Evolutionary conservation across 2,888 invertebrate genomes (phyloP).

Genomic region (Ophion ellenae): DNA sequence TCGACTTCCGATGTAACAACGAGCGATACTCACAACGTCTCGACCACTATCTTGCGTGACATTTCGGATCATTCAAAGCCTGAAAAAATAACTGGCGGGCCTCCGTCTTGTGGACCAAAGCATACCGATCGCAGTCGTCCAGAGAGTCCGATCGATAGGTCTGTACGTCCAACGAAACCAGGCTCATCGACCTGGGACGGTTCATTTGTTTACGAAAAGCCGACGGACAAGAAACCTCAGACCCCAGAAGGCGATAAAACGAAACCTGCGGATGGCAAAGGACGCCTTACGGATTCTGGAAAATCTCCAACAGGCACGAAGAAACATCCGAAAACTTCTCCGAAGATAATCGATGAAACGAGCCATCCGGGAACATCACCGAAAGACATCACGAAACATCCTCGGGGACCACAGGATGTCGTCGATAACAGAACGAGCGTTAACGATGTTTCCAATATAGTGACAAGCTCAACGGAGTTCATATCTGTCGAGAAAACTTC

Average conservation of each 20-base stretch:
- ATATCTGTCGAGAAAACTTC: slow-evolving; percentile 66
- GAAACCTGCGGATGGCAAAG: slow-evolving; percentile 66
- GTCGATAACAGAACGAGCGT: slow-evolving; percentile 51
- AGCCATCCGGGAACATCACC: slow-evolving; percentile 57
- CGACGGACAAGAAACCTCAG: slow-evolving; percentile 57
- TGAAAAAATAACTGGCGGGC: slow-evolving; percentile 35
- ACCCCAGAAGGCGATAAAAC: slow-evolving; percentile 59
- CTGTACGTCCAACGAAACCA: slow-evolving; percentile 73
- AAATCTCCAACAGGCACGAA: background rate
- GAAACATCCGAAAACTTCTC: slow-evolving; percentile 49
- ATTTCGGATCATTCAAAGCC: slow-evolving; percentile 40
- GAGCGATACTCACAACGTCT: slow-evolving; percentile 63
- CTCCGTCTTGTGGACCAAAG: slow-evolving; percentile 30
- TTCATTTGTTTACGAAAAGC: slow-evolving; percentile 76
- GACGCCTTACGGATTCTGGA: slow-evolving; percentile 65
- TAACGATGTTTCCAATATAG: slow-evolving; percentile 57
- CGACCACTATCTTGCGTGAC: slow-evolving; percentile 61
- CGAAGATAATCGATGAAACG: slow-evolving; percentile 59
- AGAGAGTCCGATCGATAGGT: slow-evolving; percentile 69
- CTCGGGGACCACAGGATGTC: slow-evolving; percentile 46
- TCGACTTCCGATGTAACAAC: slow-evolving; percentile 63
- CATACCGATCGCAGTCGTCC: slow-evolving; percentile 13
- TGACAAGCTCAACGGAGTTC: slow-evolving; percentile 58
- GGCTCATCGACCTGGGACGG: slow-evolving; percentile 80
- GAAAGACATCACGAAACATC: slow-evolving; percentile 28